Base-by-base conservation (phyloP, 1,140 invertebrate species). In the Arctopsyche grandis region DNA sequence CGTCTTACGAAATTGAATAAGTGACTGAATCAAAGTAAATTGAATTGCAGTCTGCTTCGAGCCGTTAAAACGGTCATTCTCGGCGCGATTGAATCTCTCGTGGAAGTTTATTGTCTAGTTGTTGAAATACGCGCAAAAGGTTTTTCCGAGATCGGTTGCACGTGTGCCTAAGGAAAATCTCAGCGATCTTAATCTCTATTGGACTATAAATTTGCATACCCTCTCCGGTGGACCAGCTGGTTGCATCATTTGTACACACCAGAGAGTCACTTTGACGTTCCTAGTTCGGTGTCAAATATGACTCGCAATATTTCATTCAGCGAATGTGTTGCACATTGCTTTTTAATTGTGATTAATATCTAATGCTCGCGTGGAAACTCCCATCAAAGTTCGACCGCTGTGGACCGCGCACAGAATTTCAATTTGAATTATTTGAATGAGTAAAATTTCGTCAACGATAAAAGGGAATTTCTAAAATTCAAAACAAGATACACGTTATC, bases 291-390 rank as follows among this genome's bases (percentile, higher is more conserved):
- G 79, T 80, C 79, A 76, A 75, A 48, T 70, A 43, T 48, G 63
- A 80, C 46, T 76, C 73, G 46, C 43, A 44, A 76, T 80, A 80
- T 76, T 76, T 80, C 74, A 80, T 76, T 69, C n/a, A 22, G 43
- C 22, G 48, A 76, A 69, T 75, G 7, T 75, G 76, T 16, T 38
- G 12, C 19, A 10, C 29, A 79, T 75, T 10, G 56, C 71, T 69
- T 75, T 79, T 79, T 79, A 79, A 79, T 79, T 79, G 71, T 74
- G 78, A 79, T 79, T 79, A 79, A 79, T 75, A 74, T 46, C 26
- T 24, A 44, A 38, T 38, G 7, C 29, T 38, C 1, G 29, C 7
- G 29, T 38, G 29, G n/a, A 38, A 38, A 38, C 7, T 38, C 7
- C 7, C 7, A 7, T 7, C 29, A 7, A 4, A 7, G 29, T 38